Conservation (phyloP, 1,140 invertebrate species). For the Drosophila santomea region DNA sequence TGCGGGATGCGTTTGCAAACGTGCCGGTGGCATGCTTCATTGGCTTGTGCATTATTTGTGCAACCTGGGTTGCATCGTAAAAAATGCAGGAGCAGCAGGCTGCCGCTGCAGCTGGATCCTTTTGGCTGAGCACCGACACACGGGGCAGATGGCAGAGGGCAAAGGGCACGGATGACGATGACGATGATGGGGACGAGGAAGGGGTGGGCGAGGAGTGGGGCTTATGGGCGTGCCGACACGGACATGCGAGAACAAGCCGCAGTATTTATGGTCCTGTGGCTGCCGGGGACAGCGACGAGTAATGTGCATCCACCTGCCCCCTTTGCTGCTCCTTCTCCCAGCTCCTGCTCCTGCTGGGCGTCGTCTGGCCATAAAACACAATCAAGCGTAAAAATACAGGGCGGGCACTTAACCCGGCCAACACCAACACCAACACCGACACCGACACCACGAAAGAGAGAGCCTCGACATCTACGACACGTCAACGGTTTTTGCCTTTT, state of each 20-base stretch:
- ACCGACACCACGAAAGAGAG: background rate
- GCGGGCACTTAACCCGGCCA: constrained; percentile 74
- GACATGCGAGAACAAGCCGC: constrained; percentile 76
- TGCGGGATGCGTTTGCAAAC: constrained; percentile 49
- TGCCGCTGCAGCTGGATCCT: constrained; percentile 48
- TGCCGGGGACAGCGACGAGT: constrained; percentile 52
- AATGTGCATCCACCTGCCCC: constrained; percentile 20
- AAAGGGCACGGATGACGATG: too few species aligned
- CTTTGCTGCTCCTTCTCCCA: too few species aligned
- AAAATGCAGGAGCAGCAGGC: constrained; percentile 68
- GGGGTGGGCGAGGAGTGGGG: constrained; percentile 3
- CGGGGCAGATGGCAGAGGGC: constrained; percentile 7
- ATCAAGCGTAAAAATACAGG: constrained; percentile 80
- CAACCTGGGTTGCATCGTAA: constrained; percentile 78
- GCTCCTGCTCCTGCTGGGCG: constrained; percentile 5
- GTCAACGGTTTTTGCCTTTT: constrained; percentile 55
- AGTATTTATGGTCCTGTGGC: constrained; percentile 79
- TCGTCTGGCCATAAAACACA: constrained; percentile 77
- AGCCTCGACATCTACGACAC: constrained; percentile 54
- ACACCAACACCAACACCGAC: constrained; percentile 23
- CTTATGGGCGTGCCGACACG: constrained; percentile 66
- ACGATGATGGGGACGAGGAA: background rate
- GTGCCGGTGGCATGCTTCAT: constrained; percentile 75
- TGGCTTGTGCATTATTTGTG: constrained; percentile 82
- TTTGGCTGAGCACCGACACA: constrained; percentile 21